Evolutionary conservation across 2,113 vertebrate genomes (phyloP).

Genomic region (Ardeotis arabs): DNA sequence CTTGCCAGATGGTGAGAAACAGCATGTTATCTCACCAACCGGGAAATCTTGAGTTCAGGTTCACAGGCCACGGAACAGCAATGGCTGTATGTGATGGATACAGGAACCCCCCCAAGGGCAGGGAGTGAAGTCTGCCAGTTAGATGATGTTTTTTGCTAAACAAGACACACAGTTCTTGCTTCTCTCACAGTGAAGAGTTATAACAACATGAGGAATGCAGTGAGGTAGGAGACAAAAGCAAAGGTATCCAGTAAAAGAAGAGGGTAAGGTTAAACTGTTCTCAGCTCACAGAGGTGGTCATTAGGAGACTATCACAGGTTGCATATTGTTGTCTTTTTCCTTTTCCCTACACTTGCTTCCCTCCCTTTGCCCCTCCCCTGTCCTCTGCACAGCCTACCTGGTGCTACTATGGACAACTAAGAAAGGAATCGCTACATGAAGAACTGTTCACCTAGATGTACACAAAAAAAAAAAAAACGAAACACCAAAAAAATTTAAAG

Average conservation of each 20-base stretch:
- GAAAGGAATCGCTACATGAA: background rate
- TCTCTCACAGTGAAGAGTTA: background rate
- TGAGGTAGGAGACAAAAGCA: background rate
- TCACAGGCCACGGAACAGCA: conserved; percentile 18
- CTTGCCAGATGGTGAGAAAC: conserved; percentile 70
- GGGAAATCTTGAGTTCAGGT: conserved; percentile 55
- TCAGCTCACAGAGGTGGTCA: background rate
- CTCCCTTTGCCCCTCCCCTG: accelerated
- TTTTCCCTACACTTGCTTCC: background rate
- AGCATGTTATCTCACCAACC: conserved; percentile 36
- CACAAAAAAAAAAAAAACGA: background rate
- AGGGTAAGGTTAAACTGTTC: background rate
- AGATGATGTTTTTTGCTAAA: background rate
- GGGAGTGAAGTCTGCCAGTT: background rate
- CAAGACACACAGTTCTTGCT: background rate
- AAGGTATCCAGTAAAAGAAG: background rate
- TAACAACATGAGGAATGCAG: background rate
- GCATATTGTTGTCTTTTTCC: background rate
- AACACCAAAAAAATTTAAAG: background rate
- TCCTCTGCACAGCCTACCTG: background rate
- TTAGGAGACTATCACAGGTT: background rate
- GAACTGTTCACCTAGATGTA: background rate
- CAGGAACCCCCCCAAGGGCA: background rate
- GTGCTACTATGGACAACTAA: background rate
- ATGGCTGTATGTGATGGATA: background rate